Conservation (phyloP, 2,888 invertebrate genomes). For the Ophion ellenae region DNA sequence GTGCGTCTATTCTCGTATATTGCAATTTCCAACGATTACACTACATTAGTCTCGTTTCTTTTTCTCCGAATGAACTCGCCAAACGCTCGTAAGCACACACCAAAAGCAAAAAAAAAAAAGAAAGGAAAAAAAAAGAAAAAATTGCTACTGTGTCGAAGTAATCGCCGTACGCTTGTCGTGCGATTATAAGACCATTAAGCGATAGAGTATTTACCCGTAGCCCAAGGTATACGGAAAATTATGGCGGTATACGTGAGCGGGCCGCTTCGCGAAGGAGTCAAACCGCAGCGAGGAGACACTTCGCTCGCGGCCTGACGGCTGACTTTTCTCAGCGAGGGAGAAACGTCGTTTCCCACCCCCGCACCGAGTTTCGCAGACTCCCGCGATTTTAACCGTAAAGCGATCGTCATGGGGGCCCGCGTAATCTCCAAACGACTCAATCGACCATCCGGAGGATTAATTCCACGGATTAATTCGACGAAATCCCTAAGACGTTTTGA, state of each 20-base stretch:
- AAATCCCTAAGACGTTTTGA: slow-evolving; percentile 70
- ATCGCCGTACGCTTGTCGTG: background rate
- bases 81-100: background rate
- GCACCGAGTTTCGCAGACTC: slow-evolving; percentile 68
- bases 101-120: background rate
- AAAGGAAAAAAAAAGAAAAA: background rate
- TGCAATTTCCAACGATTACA: background rate
- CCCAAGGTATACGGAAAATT: slow-evolving; percentile 26
- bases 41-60: background rate
- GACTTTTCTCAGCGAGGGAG: slow-evolving; percentile 43
- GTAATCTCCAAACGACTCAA: slow-evolving; percentile 71
- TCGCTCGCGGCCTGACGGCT: slow-evolving; percentile 31
- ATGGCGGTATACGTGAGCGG: background rate
- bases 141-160: background rate
- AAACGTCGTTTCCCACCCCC: background rate
- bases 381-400: slow-evolving; percentile 73
- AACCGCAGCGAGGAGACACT: slow-evolving; percentile 58
- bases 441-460: slow-evolving; percentile 64
- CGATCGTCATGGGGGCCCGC: slow-evolving; percentile 67
- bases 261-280: slow-evolving; percentile 41
- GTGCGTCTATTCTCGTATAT: background rate
- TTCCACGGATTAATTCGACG: slow-evolving; percentile 71
- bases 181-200: slow-evolving; percentile 16
- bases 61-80: background rate
- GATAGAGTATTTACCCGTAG: slow-evolving; percentile 15